A percentile compares a stretch with the other conserved stretches of the same genome.
Evolutionary conservation across 2,888 invertebrate species (phyloP).

Genomic region (Nemoura dubitans): DNA sequence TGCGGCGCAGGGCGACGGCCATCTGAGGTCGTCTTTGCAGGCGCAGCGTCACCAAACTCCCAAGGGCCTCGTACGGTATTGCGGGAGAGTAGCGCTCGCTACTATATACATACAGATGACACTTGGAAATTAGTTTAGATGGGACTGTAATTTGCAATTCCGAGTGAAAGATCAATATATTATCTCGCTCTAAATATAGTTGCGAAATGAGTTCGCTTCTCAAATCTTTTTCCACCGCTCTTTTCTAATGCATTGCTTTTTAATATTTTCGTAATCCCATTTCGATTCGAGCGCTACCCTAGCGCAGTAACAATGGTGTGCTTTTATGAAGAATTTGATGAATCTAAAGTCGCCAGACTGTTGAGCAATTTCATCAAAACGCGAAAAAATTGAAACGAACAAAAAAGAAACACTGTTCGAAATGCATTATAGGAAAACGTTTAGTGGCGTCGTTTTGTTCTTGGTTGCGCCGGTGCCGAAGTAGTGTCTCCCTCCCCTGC

Average conservation of each 20-base stretch:
- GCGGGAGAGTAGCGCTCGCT: not conserved
- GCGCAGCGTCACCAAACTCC: not conserved
- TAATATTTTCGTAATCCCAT: not conserved
- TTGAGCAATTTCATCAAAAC: not conserved
- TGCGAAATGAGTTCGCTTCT: not conserved
- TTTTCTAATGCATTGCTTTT: not conserved
- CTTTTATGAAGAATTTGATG: not conserved
- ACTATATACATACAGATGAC: not conserved
- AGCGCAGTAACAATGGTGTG: not conserved
- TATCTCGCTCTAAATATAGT: not conserved
- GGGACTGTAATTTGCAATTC: not conserved
- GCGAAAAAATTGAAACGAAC: not conserved
- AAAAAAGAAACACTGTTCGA: not conserved
- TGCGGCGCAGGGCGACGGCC: not conserved
- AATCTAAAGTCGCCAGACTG: not conserved
- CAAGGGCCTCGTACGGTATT: not conserved
- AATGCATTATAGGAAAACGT: slow-evolving; percentile 12
- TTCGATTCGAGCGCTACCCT: not conserved
- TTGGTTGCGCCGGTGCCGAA: not conserved
- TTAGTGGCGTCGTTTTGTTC: not conserved
- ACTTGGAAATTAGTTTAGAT: slow-evolving; percentile 2
- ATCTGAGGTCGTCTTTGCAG: not conserved
- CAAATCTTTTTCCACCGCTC: not conserved
- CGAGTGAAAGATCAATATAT: not conserved
- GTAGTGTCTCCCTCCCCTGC: not conserved